Evolutionary conservation across 2,888 invertebrate species (phyloP).

Genomic region (Automeris io): DNA sequence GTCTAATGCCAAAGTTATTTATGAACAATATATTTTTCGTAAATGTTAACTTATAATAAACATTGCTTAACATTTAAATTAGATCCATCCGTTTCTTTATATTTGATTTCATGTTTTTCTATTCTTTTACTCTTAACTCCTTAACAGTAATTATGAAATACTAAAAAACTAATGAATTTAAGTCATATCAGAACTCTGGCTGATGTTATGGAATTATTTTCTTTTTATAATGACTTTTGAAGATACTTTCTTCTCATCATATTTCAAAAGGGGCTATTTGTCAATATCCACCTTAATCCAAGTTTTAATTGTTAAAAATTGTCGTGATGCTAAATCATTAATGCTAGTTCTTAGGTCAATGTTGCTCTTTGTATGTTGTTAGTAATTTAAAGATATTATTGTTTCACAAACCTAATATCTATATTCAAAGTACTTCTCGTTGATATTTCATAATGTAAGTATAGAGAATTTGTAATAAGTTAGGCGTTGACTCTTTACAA

Average conservation of each 20-base stretch:
- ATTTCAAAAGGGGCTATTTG: too few relatives aligned
- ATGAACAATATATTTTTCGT: background rate
- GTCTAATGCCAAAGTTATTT: slow-evolving; percentile 17
- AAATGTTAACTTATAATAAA: background rate
- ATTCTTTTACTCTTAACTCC: too few relatives aligned
- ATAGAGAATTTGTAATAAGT: background rate
- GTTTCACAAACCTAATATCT: background rate
- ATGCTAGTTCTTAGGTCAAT: too few relatives aligned
- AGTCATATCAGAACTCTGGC: too few relatives aligned
- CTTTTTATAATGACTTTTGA: too few relatives aligned
- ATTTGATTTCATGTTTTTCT: background rate
- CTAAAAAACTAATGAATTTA: too few relatives aligned
- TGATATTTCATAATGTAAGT: background rate
- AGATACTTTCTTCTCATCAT: too few relatives aligned
- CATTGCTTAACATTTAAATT: background rate
- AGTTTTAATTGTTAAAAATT: too few relatives aligned
- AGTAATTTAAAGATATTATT: background rate
- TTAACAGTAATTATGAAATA: too few relatives aligned
- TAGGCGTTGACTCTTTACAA: background rate
- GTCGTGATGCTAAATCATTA: too few relatives aligned
- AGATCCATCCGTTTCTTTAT: background rate
- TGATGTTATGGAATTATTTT: too few relatives aligned
- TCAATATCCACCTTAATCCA: too few relatives aligned
- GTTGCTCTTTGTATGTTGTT: background rate
- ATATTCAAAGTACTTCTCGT: background rate